Evolutionary conservation across 2,113 vertebrate genomes (phyloP).

Genomic region (Neodontobutis hainanensis): DNA sequence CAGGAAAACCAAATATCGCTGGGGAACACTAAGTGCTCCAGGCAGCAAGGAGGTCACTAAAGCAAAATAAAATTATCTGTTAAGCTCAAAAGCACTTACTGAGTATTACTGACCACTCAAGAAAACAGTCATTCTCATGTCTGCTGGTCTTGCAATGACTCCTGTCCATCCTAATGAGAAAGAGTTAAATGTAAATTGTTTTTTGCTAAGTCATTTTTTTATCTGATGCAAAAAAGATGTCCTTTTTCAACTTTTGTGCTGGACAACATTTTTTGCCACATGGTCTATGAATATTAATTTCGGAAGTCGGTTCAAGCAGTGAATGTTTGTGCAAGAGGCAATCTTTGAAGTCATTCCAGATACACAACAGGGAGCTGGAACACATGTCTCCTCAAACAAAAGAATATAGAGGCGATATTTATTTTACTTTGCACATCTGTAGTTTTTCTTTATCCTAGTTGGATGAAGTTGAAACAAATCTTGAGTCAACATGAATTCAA

Average conservation of each 20-base stretch:
- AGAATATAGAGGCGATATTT: constrained; percentile 37
- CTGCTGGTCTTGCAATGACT: background rate
- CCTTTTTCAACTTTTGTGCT: constrained; percentile 21
- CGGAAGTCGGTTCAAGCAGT: constrained; percentile 33
- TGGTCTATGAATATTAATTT: constrained; percentile 52
- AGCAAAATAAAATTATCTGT: constrained; percentile 32
- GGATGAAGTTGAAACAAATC: constrained; percentile 60
- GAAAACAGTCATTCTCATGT: constrained; percentile 8
- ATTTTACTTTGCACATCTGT: constrained; percentile 46
- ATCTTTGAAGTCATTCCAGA: constrained; percentile 69
- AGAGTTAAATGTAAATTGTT: constrained; percentile 11
- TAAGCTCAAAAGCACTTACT: constrained; percentile 32
- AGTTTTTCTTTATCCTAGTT: constrained; percentile 57
- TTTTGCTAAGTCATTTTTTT: constrained; percentile 11
- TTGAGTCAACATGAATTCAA: constrained; percentile 57
- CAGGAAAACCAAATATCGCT: constrained; percentile 41
- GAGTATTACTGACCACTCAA: background rate
- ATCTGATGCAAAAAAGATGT: constrained; percentile 12
- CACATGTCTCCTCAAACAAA: constrained; percentile 57
- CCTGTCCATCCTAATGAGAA: constrained; percentile 6
- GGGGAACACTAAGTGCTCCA: constrained; percentile 54
- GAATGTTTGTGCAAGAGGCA: constrained; percentile 51
- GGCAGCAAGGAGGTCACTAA: constrained; percentile 30
- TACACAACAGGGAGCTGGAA: constrained; percentile 57
- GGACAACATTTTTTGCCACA: constrained; percentile 33